Percentiles rank a stretch among this genome's conserved stretches.
These are phyloP conservation scores for Propithecus perrieri DNA, from an alignment of 2,797 vertebrate genomes.

Conservation along the genomic window DNA sequence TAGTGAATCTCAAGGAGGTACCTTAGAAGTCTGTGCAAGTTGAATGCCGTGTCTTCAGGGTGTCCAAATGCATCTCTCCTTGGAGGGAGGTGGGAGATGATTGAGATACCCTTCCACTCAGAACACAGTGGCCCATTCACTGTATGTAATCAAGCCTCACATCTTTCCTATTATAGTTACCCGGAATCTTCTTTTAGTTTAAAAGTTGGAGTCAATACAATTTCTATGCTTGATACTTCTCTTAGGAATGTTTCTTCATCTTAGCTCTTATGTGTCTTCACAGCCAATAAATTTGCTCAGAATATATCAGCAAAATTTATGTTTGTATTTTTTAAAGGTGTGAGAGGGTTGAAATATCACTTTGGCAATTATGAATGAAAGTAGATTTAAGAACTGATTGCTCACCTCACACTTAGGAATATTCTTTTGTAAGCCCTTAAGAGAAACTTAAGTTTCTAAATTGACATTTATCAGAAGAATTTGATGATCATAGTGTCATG, in stretches of 20 bases:
- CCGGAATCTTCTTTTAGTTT: neutral
- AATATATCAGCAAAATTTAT: neutral
- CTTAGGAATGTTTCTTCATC: neutral
- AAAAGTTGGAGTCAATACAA: neutral
- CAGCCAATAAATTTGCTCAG: neutral
- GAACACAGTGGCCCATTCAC: neutral
- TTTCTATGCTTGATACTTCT: neutral
- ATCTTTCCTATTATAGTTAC: neutral
- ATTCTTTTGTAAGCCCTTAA: neutral
- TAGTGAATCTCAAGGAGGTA: neutral
- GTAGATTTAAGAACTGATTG: constrained; percentile 28
- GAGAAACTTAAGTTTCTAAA: constrained; percentile 21
- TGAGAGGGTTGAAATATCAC: neutral
- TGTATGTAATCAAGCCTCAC: neutral
- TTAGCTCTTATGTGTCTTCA: neutral
- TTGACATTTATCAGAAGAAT: neutral
- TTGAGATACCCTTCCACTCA: neutral
- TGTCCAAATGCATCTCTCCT: neutral
- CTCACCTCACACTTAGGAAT: neutral
- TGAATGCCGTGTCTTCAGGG: neutral
- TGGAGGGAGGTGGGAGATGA: neutral
- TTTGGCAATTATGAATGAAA: neutral
- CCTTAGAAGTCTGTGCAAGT: neutral
- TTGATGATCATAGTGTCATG: neutral
- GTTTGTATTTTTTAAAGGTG: neutral